Evolutionary conservation across 2,113 vertebrate species (phyloP), one percentile per base, ranked within the genome.

Genomic region (Notothenia coriiceps): DNA sequence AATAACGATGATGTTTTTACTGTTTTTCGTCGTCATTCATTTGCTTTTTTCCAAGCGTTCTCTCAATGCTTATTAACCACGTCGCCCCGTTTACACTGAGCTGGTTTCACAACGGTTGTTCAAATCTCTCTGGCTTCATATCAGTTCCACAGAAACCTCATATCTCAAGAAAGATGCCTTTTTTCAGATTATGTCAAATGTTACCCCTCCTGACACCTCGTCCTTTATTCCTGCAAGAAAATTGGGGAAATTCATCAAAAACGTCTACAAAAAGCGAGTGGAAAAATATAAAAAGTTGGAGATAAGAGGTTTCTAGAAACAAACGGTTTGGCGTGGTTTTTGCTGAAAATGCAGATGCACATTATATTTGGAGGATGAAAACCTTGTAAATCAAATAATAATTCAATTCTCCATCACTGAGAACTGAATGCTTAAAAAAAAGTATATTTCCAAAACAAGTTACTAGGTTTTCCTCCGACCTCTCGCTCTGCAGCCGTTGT

Each of bases 1-100:
- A 79, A 82, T 50, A 50, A 70, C 20, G 35, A 40, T 40, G 35
- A 83, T 77, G 65, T 57, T 84, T 79, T 65, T 52, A 25, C 10
- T 29, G 35, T 0, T 0, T 62, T 62, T 43, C 35, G 11, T 83
- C 0, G 66, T 84, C 78, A 71, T 60, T 63, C 63, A 67, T 84
- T 82, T 67, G 75, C 46, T 67, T 83, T 77, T 29, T 33, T 74
- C 72, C 35, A 47, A 55, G 60, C 83, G 46, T 88, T 77, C 50
- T 80, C 81, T 78, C 77, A 69, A 75, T 80, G 82, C 84, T 88
- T 69, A 14, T 40, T 40, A 74, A 79, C 72, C 79, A 83, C 49
- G 17, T 67, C 75, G 79, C 82, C 86, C 74, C 84, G 10, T 89
- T 90, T 88, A 89, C 89, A 90, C 86, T 25, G 22, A n/a, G 12